phyloP scores from a whole-genome alignment of 1,140 invertebrate species.

The Trigoniulus corallinus region DNA sequence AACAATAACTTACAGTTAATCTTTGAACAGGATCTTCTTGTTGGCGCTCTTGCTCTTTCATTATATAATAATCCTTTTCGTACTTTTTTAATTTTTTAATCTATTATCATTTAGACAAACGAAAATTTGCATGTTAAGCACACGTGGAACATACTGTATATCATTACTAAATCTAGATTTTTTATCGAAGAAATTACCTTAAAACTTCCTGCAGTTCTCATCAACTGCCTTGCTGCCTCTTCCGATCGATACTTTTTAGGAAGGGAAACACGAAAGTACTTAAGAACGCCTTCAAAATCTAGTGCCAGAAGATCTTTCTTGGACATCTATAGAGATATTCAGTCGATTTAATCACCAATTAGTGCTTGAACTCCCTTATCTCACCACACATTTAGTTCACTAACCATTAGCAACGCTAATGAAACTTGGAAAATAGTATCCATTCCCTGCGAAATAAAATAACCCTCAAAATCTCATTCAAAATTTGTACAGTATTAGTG shows the following conservation, averaged over 20 bases:
- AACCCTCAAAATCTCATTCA: too few relatives aligned
- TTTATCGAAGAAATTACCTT: constrained; percentile 58
- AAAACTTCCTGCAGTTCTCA: constrained; percentile 72
- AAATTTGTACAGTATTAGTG: background rate
- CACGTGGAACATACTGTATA: background rate
- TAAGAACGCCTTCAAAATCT: constrained; percentile 89
- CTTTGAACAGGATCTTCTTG: constrained; percentile 38
- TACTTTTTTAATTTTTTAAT: constrained; percentile 86
- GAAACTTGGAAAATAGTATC: constrained; percentile 94
- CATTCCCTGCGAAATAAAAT: constrained; percentile 52
- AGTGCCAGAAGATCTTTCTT: constrained; percentile 82
- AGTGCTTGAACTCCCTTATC: background rate
- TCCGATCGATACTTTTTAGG: constrained; percentile 91
- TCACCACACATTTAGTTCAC: constrained; percentile 6
- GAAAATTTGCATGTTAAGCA: too few relatives aligned
- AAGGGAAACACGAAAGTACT: constrained; percentile 83
- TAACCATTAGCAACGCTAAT: constrained; percentile 72
- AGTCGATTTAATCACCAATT: background rate
- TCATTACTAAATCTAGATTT: constrained; percentile 3
- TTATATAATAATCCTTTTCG: constrained; percentile 71
- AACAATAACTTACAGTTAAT: constrained; percentile 25
- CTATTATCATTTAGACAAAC: constrained; percentile 16
- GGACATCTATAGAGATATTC: constrained; percentile 41
- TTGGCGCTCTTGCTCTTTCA: constrained; percentile 46
- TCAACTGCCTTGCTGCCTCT: constrained; percentile 67